Evolutionary conservation across 2,888 invertebrate species (phyloP).

Genomic region (Proisotoma minuta): DNA sequence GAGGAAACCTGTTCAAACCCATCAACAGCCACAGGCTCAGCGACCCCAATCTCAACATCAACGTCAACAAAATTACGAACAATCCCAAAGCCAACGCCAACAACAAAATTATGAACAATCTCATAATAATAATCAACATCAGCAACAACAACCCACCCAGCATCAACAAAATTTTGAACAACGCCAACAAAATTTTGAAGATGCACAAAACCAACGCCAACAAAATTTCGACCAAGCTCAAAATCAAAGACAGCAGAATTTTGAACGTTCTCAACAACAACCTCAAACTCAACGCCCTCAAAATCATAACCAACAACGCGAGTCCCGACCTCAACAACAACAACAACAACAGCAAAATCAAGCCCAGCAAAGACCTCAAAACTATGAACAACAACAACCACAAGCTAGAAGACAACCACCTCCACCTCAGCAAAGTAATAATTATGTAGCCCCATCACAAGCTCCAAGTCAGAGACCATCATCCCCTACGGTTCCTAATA

Average conservation of each 20-base stretch:
- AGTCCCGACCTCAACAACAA: background rate
- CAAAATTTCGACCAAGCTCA: background rate
- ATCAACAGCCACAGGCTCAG: background rate
- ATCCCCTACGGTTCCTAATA: background rate
- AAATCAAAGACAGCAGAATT: background rate
- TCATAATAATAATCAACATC: background rate
- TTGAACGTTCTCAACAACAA: constrained; percentile 1
- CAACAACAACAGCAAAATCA: constrained; percentile 10
- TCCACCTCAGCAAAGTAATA: background rate
- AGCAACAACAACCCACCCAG: constrained; percentile 3
- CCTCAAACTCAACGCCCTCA: background rate
- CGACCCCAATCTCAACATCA: background rate
- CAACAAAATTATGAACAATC: background rate
- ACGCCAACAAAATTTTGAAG: background rate
- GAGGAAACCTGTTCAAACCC: background rate
- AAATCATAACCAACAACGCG: background rate
- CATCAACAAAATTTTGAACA: constrained; percentile 3
- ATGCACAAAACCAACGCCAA: background rate
- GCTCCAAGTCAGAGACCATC: too few relatives aligned
- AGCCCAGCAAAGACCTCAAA: constrained; percentile 12
- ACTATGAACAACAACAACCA: constrained; percentile 13
- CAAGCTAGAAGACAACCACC: constrained; percentile 8
- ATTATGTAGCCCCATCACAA: background rate
- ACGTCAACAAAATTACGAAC: constrained; percentile 15
- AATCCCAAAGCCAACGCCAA: constrained; percentile 6